Evolutionary conservation across 2,888 invertebrate species (phyloP), one percentile per base, ranked within the genome.

Genomic region (Epirrita christyi): DNA sequence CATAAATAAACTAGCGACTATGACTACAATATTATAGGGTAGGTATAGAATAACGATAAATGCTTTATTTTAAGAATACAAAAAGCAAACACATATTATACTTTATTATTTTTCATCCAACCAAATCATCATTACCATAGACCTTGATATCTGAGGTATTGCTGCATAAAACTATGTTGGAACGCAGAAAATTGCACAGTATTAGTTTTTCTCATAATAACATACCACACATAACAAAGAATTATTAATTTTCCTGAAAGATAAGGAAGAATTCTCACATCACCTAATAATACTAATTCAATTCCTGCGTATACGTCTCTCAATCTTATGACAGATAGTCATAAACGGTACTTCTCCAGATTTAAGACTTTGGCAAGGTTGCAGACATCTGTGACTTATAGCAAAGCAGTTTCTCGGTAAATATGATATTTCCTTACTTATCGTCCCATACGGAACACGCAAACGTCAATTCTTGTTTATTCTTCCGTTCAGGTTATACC

Each of bases 381-480:
- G 57, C 63, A 59, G 61, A 67, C 62, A 58, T 61, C 63, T 67
- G 65, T 61, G 61, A 67, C 63, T 67, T 64, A 65, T 59, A 40
- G 55, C 55, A 45, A 53, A 21, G 48, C 37, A 44, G 42, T 36
- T 42, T 36, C 37, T 51, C 54, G 34, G 15, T 46, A 50, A 55
- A 64, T 63, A 63, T 52, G 55, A 60, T 60, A 68, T 65, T 67
- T 63, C 59, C 55, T 64, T 64, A 64, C 57, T 63, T 68, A 68
- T 66, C 59, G 53, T 59, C 60, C 55, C 59, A 61, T 63, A 60
- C 51, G 55, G 59, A 47, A 54, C 62, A 52, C 66, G 63, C 56
- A 61, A 62, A 51, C 61, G 63, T 66, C 68, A 55, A 63, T 64
- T 60, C 64, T 63, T 63, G 51, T 64, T 64, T 61, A 64, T 58